phyloP scores from a whole-genome alignment of 2,113 vertebrate species.

The Scalopus aquaticus region DNA sequence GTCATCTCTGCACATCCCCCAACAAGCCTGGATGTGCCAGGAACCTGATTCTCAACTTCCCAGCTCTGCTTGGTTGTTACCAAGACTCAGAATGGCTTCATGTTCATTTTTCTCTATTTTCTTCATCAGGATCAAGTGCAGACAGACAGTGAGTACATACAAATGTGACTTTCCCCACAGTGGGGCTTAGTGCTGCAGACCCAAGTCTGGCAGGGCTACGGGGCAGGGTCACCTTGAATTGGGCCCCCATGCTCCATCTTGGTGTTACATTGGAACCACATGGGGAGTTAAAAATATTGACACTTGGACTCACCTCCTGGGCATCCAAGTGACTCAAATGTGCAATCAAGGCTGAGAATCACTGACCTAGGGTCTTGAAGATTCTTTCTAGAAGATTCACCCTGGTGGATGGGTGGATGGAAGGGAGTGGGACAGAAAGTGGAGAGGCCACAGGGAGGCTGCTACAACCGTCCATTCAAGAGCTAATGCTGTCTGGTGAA shows the following conservation, averaged over 20 bases:
- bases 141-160: rapidly evolving
- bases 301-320: not conserved
- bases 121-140: not conserved
- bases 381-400: not conserved
- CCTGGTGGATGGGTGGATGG: not conserved
- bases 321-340: not conserved
- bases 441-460: not conserved
- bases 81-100: too few relatives aligned
- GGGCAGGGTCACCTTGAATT: not conserved
- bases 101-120: too few relatives aligned
- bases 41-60: too few relatives aligned
- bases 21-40: too few relatives aligned
- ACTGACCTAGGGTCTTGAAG: too few relatives aligned
- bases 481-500: not conserved
- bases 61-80: too few relatives aligned
- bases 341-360: not conserved
- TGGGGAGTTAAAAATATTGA: not conserved
- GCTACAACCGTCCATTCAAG: rapidly evolving
- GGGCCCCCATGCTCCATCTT: not conserved
- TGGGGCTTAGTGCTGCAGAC: too few relatives aligned
- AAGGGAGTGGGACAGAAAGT: not conserved
- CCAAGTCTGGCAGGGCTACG: rapidly evolving
- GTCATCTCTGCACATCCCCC: too few relatives aligned
- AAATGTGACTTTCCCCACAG: rapidly evolving
- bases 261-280: not conserved